Percentiles rank a stretch among this genome's conserved stretches.
phyloP scores from a whole-genome alignment of 2,113 vertebrate genomes.

The Gymnocephalus cernua region DNA sequence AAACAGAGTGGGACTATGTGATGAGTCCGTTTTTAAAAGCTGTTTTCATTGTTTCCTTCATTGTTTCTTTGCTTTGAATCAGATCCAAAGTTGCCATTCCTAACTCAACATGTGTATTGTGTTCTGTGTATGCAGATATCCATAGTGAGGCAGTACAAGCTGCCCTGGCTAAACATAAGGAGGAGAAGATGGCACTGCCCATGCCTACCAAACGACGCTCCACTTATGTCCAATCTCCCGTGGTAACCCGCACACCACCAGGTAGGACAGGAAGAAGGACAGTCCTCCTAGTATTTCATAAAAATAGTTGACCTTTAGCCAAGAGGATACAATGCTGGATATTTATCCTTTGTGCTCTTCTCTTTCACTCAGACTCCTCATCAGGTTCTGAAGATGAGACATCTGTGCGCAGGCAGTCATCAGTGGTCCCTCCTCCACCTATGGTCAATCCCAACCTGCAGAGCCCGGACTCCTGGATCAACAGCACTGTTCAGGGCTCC shows the following conservation, averaged over 20 bases:
- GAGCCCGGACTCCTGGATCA: slow-evolving; percentile 96
- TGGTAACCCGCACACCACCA: slow-evolving; percentile 93
- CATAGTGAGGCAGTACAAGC: slow-evolving; percentile 97
- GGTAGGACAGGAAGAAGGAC: slow-evolving; percentile 79
- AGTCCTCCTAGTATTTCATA: not conserved
- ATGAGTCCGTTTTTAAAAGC: not conserved
- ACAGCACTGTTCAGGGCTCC: slow-evolving; percentile 96
- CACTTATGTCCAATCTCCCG: slow-evolving; percentile 94
- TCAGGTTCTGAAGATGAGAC: slow-evolving; percentile 97
- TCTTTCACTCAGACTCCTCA: slow-evolving; percentile 90
- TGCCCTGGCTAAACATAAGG: slow-evolving; percentile 96
- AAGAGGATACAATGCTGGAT: not conserved
- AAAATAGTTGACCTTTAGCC: not conserved
- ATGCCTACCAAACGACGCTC: slow-evolving; percentile 98
- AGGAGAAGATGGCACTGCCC: slow-evolving; percentile 97
- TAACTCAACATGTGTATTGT: not conserved
- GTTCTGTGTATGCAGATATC: slow-evolving; percentile 83
- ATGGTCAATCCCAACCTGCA: slow-evolving; percentile 89
- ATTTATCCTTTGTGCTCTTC: slow-evolving; percentile 10
- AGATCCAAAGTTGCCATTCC: not conserved
- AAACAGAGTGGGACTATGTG: not conserved
- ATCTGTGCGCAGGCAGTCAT: slow-evolving; percentile 89
- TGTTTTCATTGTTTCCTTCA: slow-evolving; percentile 7
- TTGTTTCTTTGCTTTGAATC: slow-evolving; percentile 1
- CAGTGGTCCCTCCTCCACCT: slow-evolving; percentile 82